phyloP scores from a whole-genome alignment of 2,113 vertebrate species.

The Neodon shergylaensis region DNA sequence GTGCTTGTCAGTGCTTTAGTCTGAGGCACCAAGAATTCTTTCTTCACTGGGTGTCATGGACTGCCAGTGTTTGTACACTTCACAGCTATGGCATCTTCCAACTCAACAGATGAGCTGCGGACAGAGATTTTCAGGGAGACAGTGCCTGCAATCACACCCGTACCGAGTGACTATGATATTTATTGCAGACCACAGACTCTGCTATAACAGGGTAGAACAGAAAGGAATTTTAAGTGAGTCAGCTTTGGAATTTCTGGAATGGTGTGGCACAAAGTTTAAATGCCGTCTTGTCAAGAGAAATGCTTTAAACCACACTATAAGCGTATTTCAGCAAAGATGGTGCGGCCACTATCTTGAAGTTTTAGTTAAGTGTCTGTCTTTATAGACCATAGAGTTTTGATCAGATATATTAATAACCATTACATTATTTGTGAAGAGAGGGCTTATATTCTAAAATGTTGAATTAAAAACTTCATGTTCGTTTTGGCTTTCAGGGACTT shows the following conservation, averaged over 20 bases:
- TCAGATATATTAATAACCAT: neutral
- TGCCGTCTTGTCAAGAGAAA: neutral
- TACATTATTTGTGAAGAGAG: neutral
- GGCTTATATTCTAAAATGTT: conserved; percentile 25
- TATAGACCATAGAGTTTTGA: neutral
- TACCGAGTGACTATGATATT: neutral
- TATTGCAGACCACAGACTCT: conserved; percentile 3
- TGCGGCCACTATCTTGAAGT: neutral
- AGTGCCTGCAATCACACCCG: neutral
- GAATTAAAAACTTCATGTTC: conserved; percentile 29
- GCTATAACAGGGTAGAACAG: neutral
- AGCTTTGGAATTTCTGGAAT: conserved; percentile 35
- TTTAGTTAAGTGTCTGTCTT: neutral
- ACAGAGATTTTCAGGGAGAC: neutral
- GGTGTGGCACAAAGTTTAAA: neutral
- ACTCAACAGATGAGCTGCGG: neutral
- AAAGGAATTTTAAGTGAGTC: conserved; percentile 13
- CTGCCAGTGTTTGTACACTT: neutral
- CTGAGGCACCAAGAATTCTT: neutral
- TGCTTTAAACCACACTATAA: neutral
- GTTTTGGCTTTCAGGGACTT: conserved; percentile 40
- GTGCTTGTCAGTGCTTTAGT: neutral
- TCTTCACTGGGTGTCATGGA: neutral
- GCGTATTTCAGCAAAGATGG: neutral
- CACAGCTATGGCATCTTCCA: neutral